Conservation (phyloP, 2,113 vertebrate genomes). For the Gasterosteus aculeatus region DNA sequence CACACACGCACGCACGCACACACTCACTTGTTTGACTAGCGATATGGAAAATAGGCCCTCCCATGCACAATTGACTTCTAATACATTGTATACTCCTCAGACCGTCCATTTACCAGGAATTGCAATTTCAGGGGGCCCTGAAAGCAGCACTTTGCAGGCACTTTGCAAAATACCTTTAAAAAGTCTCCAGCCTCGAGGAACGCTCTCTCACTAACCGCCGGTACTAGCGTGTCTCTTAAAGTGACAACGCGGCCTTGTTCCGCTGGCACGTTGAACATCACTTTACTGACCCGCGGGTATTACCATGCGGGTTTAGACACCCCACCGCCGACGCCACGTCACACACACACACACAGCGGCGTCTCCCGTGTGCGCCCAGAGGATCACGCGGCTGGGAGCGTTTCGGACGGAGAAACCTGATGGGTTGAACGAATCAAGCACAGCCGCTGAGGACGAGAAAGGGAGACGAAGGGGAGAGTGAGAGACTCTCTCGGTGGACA, state of each 20-base stretch:
- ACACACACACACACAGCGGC: conserved; percentile 4
- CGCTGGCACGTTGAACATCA: conserved; percentile 30
- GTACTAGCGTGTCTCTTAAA: conserved; percentile 57
- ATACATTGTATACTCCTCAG: conserved; percentile 75
- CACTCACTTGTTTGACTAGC: conserved; percentile 62
- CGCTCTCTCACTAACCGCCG: conserved; percentile 47
- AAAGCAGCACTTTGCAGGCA: conserved; percentile 72
- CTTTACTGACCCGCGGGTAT: conserved; percentile 58
- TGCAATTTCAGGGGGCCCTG: conserved; percentile 71
- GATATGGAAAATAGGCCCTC: conserved; percentile 74
- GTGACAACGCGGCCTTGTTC: conserved; percentile 39
- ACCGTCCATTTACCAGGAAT: conserved; percentile 72
- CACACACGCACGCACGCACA: conserved; percentile 29
- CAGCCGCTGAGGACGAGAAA: conserved; percentile 36
- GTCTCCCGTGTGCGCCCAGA: conserved; percentile 45
- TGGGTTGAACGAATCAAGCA: conserved; percentile 57
- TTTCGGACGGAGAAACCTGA: conserved; percentile 60
- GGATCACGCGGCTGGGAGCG: conserved; percentile 67
- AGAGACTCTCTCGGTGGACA: conserved; percentile 51
- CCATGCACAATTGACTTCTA: conserved; percentile 79
- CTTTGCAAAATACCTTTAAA: conserved; percentile 63
- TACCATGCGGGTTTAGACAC: conserved; percentile 49
- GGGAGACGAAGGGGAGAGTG: conserved; percentile 28
- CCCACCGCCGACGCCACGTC: conserved; percentile 1
- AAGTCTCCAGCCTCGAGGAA: conserved; percentile 53